Base-by-base conservation (phyloP, 2,113 vertebrate species). In the Ailurus styani region DNA sequence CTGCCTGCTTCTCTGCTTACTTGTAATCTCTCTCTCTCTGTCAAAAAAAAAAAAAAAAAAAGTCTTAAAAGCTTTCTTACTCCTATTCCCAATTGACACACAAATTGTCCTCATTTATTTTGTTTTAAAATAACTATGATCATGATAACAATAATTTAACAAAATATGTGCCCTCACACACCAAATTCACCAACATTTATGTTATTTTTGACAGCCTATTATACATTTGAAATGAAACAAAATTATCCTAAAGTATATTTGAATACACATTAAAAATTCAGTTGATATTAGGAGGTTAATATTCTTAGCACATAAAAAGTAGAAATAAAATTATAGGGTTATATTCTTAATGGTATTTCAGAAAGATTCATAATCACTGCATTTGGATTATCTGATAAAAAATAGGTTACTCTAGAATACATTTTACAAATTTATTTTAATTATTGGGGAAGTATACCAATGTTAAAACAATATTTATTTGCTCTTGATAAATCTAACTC, bases 181-280 rank as follows among this genome's bases (percentile, higher is more conserved):
- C 83, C 45, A 97, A 97, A 98, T 37, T 73, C 87, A 98, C 88
- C 27, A 94, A 25, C 50, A 97, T 77, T 98, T 98, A 84, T 57
- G 34, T 73, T 97, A 29, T 47, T 96, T 57, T 87, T 94, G 96
- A 98, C 91, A 98, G 81, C 94, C 90, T 89, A 83, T 29, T 95
- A 95, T 96, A 84, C 95, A 89, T 93, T 82, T 98, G 81, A 96
- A 97, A 97, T 95, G 70, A 97, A 97, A 83, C 23, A 97, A 97
- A 98, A 98, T 97, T 86, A 95, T 97, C 97, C 91, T 97, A 82
- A 95, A 97, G 91, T 90, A 72, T 66, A 37, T 84, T 98, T 95
- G 95, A 98, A 97, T 97, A 96, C 31, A 84, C 45, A 0, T 0
- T 98, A 97, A 87, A 98, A 87, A 79, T 8, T 81, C 21, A 72